Conservation (phyloP, 2,888 invertebrate species). For the Atethmia centrago region DNA sequence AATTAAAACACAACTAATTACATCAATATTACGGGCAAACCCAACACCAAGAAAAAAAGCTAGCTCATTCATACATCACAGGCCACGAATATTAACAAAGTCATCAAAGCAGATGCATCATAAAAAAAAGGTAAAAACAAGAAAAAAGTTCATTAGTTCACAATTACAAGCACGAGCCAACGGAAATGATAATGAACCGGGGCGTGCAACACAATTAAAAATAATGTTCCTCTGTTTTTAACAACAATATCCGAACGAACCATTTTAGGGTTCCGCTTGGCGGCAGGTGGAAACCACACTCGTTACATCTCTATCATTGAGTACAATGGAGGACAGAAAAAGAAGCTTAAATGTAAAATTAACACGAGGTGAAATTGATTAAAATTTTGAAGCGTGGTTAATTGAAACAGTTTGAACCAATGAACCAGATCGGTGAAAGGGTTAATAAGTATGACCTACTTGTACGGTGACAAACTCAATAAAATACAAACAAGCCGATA, state of each 20-base stretch:
- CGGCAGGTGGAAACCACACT: constrained; percentile 66
- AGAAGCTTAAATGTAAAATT: background rate
- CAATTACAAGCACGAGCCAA: constrained; percentile 54
- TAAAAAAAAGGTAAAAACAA: constrained; percentile 23
- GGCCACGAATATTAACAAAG: constrained; percentile 39
- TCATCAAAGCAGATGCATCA: constrained; percentile 55
- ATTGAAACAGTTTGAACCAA: background rate
- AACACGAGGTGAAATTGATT: background rate
- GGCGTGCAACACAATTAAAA: constrained; percentile 72
- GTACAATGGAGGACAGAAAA: constrained; percentile 31
- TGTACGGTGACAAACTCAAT: background rate
- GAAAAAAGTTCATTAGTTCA: constrained; percentile 53
- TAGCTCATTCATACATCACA: constrained; percentile 11
- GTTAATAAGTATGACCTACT: background rate
- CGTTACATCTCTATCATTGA: constrained; percentile 59
- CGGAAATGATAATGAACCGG: constrained; percentile 60
- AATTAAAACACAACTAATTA: background rate
- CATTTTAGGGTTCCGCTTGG: constrained; percentile 69
- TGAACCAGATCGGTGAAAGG: background rate
- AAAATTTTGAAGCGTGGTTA: background rate
- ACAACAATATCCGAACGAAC: constrained; percentile 73
- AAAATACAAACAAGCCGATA: background rate
- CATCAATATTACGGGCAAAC: background rate
- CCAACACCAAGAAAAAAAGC: background rate
- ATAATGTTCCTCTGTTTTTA: constrained; percentile 73